phyloP scores from a whole-genome alignment of 2,888 invertebrate genomes.

The Chloroclystis v-ata region DNA sequence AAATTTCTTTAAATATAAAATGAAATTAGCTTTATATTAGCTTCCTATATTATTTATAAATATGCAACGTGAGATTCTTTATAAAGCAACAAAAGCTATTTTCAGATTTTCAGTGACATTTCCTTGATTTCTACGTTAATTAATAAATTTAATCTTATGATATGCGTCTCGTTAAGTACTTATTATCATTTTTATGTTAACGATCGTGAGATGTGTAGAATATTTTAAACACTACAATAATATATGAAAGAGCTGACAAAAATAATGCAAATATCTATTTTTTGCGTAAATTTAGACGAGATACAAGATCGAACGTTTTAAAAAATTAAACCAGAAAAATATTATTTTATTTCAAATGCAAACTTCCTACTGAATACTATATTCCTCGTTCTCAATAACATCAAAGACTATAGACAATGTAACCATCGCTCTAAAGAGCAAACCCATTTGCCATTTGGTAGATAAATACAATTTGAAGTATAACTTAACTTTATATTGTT shows the following conservation, averaged over 20 bases:
- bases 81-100: slow-evolving; percentile 5
- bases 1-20: slow-evolving; percentile 3
- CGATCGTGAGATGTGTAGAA: background rate
- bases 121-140: slow-evolving; percentile 1
- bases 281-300: too few species aligned
- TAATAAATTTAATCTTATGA: slow-evolving; percentile 1
- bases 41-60: slow-evolving; percentile 2
- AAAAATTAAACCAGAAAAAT: too few species aligned
- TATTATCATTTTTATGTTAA: background rate
- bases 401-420: too few species aligned
- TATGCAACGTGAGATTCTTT: slow-evolving; percentile 14
- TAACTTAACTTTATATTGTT: background rate
- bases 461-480: background rate
- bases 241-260: too few species aligned
- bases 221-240: background rate
- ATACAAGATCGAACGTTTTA: too few species aligned
- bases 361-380: too few species aligned
- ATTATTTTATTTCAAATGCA: too few species aligned
- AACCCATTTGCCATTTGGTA: too few species aligned
- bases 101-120: background rate
- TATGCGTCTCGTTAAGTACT: slow-evolving; percentile 14
- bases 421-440: too few species aligned
- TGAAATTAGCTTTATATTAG: slow-evolving; percentile 10
- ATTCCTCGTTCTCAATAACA: too few species aligned
- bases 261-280: too few species aligned